Evolutionary conservation across 2,797 vertebrate genomes (phyloP).

Genomic region (Sarcoramphus papa): DNA sequence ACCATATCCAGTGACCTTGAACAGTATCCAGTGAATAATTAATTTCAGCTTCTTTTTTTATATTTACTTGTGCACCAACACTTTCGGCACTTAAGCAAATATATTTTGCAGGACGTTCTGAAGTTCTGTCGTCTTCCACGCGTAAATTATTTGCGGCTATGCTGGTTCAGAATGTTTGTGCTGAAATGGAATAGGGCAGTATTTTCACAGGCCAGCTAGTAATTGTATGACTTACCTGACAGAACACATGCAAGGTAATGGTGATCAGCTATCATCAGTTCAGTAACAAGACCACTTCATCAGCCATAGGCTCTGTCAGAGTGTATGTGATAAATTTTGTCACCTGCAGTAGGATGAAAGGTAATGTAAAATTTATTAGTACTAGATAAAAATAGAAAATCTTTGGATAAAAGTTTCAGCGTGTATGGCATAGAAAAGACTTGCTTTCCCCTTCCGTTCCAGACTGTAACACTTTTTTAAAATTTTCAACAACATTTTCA

Average conservation of each 20-base stretch:
- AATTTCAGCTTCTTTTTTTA: too few relatives aligned
- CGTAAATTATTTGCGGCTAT: neutral
- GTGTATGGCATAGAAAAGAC: neutral
- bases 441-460: neutral
- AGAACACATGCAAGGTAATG: neutral
- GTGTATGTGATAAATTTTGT: neutral
- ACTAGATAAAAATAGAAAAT: neutral
- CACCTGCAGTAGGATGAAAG: neutral
- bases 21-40: neutral
- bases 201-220: neutral
- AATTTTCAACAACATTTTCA: neutral
- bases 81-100: neutral
- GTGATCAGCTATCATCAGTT: neutral
- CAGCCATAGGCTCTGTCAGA: neutral
- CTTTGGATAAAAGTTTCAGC: neutral
- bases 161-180: neutral
- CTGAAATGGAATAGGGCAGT: neutral
- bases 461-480: neutral
- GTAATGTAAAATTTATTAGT: conserved; percentile 2
- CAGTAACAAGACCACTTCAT: neutral
- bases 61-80: neutral
- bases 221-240: neutral
- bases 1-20: neutral
- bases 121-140: rapidly evolving
- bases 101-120: neutral